A percentile compares a stretch with the other conserved stretches of the same genome.
These are phyloP conservation scores for Terrapene triunguis DNA, from an alignment of 2,113 vertebrate genomes.

Conservation along the genomic window DNA sequence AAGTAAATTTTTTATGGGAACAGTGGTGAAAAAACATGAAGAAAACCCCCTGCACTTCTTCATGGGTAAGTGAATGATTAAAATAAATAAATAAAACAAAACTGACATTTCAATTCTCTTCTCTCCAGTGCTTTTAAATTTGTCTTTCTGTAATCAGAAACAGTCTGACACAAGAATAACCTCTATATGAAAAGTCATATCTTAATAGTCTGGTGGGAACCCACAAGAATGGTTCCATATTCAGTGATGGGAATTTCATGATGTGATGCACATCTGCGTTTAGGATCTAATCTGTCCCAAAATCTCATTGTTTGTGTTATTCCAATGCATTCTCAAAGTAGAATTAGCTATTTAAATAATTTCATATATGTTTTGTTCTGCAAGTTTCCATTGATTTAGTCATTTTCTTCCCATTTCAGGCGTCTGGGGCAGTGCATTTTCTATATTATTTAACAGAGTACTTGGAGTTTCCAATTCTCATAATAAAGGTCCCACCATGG, in stretches of 20 bases:
- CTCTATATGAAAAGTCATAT: neutral
- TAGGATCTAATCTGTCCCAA: neutral
- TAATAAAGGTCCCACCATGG: conserved; percentile 90
- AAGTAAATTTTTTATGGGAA: conserved; percentile 99
- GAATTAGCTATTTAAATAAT: neutral
- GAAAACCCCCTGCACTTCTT: conserved; percentile 98
- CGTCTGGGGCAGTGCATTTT: conserved; percentile 98
- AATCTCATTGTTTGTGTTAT: neutral
- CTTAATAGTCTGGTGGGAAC: neutral
- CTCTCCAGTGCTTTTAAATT: neutral
- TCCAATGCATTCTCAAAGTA: neutral
- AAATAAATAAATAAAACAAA: neutral
- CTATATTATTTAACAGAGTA: conserved; percentile 97
- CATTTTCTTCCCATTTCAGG: conserved; percentile 78
- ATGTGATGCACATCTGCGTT: neutral
- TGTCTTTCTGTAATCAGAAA: neutral
- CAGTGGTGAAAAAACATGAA: conserved; percentile 90
- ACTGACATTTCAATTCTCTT: neutral
- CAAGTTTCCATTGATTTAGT: neutral
- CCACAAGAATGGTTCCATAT: neutral
- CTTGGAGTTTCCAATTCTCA: conserved; percentile 88
- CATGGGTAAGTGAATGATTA: conserved; percentile 89
- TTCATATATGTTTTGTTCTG: neutral
- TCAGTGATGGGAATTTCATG: neutral
- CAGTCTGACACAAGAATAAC: neutral